phyloP scores from a whole-genome alignment of 2,888 invertebrate species.

The Pyralis farinalis region DNA sequence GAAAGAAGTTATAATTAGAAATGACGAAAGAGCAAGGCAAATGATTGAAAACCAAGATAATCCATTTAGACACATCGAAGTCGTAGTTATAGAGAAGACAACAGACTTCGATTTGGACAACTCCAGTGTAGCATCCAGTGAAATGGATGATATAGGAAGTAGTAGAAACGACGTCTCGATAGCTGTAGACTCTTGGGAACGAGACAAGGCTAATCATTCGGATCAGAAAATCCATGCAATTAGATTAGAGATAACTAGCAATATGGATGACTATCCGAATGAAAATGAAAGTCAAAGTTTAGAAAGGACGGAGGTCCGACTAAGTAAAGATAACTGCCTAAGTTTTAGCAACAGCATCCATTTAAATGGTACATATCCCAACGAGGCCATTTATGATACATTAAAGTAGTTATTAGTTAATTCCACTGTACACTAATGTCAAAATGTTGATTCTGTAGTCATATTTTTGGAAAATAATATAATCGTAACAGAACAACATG shows the following conservation, averaged over 20 bases:
- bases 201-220: slow-evolving; percentile 49
- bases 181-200: slow-evolving; percentile 70
- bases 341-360: slow-evolving; percentile 78
- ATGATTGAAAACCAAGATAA: slow-evolving; percentile 72
- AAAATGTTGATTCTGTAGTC: slow-evolving; percentile 12
- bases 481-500: slow-evolving; percentile 3
- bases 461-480: slow-evolving; percentile 9
- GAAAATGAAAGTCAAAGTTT: slow-evolving; percentile 45
- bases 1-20: slow-evolving; percentile 69
- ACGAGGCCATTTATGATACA: slow-evolving; percentile 78
- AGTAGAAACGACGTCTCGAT: slow-evolving; percentile 69
- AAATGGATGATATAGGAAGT: slow-evolving; percentile 60
- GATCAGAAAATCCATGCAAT: slow-evolving; percentile 72
- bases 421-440: slow-evolving; percentile 13
- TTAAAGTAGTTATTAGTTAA: slow-evolving; percentile 54
- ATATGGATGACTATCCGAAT: slow-evolving; percentile 65
- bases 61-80: slow-evolving; percentile 75
- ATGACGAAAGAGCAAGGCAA: slow-evolving; percentile 68
- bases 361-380: slow-evolving; percentile 78
- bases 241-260: slow-evolving; percentile 74
- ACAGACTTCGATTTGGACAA: slow-evolving; percentile 72
- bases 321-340: slow-evolving; percentile 68
- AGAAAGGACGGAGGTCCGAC: slow-evolving; percentile 54
- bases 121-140: slow-evolving; percentile 67
- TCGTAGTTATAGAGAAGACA: slow-evolving; percentile 75